Conservation (phyloP, 2,797 vertebrate species). For the Tadarida brasiliensis region DNA sequence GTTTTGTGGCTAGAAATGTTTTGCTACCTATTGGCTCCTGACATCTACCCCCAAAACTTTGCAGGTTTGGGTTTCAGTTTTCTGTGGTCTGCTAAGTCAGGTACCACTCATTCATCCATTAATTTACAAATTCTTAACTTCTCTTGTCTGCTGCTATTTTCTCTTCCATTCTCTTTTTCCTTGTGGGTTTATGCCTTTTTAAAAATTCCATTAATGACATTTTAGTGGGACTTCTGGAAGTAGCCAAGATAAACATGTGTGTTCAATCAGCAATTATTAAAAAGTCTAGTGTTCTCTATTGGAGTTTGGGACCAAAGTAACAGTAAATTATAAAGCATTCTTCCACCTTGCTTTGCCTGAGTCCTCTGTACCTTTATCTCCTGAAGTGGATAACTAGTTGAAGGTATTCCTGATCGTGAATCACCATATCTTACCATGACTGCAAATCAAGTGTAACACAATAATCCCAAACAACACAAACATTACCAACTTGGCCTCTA, state of each 20-base stretch:
- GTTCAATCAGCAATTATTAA: constrained; percentile 73
- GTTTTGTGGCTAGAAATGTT: neutral
- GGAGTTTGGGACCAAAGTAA: constrained; percentile 65
- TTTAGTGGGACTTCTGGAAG: constrained; percentile 72
- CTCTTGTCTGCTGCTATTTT: constrained; percentile 50
- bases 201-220: constrained; percentile 70
- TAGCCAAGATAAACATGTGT: constrained; percentile 76
- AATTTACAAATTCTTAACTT: constrained; percentile 59
- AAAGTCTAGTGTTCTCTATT: constrained; percentile 70
- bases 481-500: neutral
- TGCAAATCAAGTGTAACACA: constrained; percentile 37
- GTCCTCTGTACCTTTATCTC: constrained; percentile 50
- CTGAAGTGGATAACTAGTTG: neutral
- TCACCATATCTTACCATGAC: neutral
- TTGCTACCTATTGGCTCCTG: constrained; percentile 36
- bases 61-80: neutral
- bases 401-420: constrained; percentile 2
- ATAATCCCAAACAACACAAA: constrained; percentile 18
- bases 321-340: constrained; percentile 63
- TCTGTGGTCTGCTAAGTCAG: constrained; percentile 42
- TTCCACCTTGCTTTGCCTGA: constrained; percentile 63
- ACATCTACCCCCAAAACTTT: neutral
- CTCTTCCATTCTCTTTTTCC: constrained; percentile 62
- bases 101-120: constrained; percentile 30
- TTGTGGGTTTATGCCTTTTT: constrained; percentile 66